Evolutionary conservation across 2,888 invertebrate species (phyloP).

Genomic region (Dolichomitus sp.): DNA sequence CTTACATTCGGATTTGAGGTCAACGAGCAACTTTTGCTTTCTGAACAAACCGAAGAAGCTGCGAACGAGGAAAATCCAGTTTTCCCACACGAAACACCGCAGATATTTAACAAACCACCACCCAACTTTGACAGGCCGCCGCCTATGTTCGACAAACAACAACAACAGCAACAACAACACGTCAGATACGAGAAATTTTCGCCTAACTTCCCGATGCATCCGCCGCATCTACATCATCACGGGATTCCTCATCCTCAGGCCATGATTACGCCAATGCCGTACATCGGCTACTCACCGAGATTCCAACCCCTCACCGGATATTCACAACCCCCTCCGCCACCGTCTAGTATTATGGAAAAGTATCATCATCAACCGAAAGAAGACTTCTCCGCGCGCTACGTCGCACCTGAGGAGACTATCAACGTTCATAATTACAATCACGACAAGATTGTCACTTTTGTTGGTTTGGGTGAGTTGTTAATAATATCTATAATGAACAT

Average conservation of each 20-base stretch:
- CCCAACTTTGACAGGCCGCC: constrained; percentile 78
- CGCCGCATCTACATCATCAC: constrained; percentile 74
- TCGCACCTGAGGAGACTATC: constrained; percentile 84
- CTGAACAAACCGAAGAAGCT: constrained; percentile 78
- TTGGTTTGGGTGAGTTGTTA: constrained; percentile 88
- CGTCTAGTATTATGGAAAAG: constrained; percentile 78
- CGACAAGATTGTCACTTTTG: constrained; percentile 89
- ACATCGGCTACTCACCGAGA: constrained; percentile 77
- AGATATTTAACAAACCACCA: constrained; percentile 75
- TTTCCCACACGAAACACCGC: constrained; percentile 71
- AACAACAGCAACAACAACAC: constrained; percentile 63
- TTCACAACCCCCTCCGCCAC: constrained; percentile 71
- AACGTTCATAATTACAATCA: constrained; percentile 87
- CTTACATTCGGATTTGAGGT: constrained; percentile 94
- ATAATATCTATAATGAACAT: too few relatives aligned
- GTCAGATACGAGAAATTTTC: constrained; percentile 75
- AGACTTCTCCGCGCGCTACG: constrained; percentile 86
- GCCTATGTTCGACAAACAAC: constrained; percentile 77
- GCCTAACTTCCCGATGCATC: constrained; percentile 74
- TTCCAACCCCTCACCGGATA: constrained; percentile 73
- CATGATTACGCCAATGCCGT: constrained; percentile 78
- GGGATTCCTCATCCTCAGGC: constrained; percentile 71
- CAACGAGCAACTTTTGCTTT: constrained; percentile 90
- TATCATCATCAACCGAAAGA: constrained; percentile 83
- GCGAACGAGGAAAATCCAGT: constrained; percentile 70